These are phyloP conservation scores for Serrognathus titanus DNA, from an alignment of 2,888 invertebrate genomes.

Conservation along the genomic window DNA sequence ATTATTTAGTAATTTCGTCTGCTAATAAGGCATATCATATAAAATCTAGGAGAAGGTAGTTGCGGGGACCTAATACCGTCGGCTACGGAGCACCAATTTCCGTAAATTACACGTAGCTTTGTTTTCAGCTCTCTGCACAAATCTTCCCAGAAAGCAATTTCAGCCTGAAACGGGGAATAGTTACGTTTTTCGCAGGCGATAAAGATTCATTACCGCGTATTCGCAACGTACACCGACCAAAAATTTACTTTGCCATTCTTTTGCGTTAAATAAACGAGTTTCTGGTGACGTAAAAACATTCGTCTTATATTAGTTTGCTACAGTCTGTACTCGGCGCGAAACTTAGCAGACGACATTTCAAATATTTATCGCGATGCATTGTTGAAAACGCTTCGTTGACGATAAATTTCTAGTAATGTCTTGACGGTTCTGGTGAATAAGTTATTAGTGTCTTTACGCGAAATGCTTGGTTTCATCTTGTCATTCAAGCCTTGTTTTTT, in stretches of 20 bases:
- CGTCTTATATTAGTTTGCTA: slow-evolving; percentile 8
- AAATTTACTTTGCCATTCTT: slow-evolving; percentile 33
- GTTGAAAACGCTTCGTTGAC: too few relatives aligned
- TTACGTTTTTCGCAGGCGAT: slow-evolving; percentile 50
- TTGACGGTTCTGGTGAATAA: too few relatives aligned
- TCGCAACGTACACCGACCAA: slow-evolving; percentile 20
- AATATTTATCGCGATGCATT: too few relatives aligned
- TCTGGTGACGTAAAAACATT: slow-evolving; percentile 10
- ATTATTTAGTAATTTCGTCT: not conserved
- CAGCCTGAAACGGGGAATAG: slow-evolving; percentile 36
- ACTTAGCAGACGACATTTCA: too few relatives aligned
- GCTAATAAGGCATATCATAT: slow-evolving; percentile 1
- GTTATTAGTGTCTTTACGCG: too few relatives aligned
- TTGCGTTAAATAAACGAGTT: slow-evolving; percentile 31
- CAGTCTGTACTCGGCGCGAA: slow-evolving; percentile 2
- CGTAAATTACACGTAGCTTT: slow-evolving; percentile 56
- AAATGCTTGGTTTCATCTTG: too few relatives aligned
- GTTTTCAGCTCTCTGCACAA: slow-evolving; percentile 52
- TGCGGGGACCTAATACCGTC: not conserved
- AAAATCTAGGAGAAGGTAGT: not conserved
- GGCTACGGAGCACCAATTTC: slow-evolving; percentile 46
- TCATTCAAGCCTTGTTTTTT: too few relatives aligned
- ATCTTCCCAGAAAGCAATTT: slow-evolving; percentile 54
- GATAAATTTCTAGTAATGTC: too few relatives aligned
- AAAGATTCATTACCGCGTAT: slow-evolving; percentile 49